Percentiles rank a stretch among this genome's conserved stretches.
These are phyloP conservation scores for Passerculus sandwichensis DNA, from an alignment of 2,797 vertebrate genomes.

Conservation along the genomic window DNA sequence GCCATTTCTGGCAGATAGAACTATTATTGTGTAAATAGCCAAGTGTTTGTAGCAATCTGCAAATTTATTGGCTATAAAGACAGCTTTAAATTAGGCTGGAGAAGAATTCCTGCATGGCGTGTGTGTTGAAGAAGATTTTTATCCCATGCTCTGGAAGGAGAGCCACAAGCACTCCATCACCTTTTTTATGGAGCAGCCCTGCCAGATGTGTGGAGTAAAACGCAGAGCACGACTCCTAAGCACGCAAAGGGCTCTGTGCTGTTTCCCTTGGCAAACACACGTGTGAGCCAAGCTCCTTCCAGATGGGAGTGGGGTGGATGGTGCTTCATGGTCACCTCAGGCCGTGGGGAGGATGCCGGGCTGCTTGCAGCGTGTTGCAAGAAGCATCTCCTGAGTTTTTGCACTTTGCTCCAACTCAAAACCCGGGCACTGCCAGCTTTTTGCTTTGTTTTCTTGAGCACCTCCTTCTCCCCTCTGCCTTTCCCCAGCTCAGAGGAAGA, in stretches of 20 bases:
- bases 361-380: background rate
- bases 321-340: background rate
- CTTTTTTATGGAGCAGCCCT: slow-evolving; percentile 45
- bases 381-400: background rate
- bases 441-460: background rate
- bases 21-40: background rate
- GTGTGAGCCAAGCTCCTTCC: background rate
- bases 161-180: slow-evolving; percentile 39
- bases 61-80: slow-evolving; percentile 52
- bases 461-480: background rate
- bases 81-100: background rate
- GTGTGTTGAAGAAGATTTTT: slow-evolving; percentile 13
- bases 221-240: fast-evolving
- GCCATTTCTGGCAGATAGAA: background rate
- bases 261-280: background rate
- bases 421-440: background rate
- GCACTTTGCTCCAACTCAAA: background rate
- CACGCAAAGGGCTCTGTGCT: background rate
- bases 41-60: slow-evolving; percentile 1
- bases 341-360: fast-evolving
- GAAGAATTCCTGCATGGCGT: background rate
- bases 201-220: slow-evolving; percentile 34
- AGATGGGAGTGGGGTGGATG: background rate
- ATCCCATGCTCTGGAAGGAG: slow-evolving; percentile 12
- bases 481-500: background rate